phyloP scores from a whole-genome alignment of 2,113 vertebrate genomes.

The Dasyprocta punctata region DNA sequence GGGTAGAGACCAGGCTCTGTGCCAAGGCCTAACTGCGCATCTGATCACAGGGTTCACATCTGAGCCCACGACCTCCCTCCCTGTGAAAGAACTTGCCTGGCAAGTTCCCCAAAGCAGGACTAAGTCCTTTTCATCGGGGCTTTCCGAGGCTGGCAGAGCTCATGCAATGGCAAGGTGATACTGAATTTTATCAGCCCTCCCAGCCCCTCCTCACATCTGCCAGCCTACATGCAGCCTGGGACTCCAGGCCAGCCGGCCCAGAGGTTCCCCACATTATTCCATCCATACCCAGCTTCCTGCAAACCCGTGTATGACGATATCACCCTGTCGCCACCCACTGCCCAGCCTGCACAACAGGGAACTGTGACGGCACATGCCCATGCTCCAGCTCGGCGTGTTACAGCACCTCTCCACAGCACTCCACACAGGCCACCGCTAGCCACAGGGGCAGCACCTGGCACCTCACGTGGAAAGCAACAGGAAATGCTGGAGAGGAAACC shows the following conservation, averaged over 20 bases:
- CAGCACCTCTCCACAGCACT: not conserved
- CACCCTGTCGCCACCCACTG: not conserved
- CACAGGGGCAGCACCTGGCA: conserved; percentile 80
- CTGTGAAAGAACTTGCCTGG: not conserved
- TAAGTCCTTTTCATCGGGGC: not conserved
- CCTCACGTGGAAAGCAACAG: conserved; percentile 70
- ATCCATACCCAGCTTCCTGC: not conserved
- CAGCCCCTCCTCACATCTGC: accelerated
- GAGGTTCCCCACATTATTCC: not conserved
- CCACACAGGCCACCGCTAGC: conserved; percentile 72
- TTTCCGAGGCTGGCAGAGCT: not conserved
- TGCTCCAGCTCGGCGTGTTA: not conserved
- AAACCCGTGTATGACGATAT: not conserved
- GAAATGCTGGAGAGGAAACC: conserved; percentile 82
- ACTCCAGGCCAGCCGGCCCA: not conserved
- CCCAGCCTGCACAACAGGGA: too few species aligned
- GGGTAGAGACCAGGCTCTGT: not conserved
- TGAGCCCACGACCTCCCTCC: not conserved
- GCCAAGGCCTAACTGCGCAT: not conserved
- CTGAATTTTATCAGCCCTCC: not conserved
- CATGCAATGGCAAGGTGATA: not conserved
- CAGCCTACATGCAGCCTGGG: not conserved
- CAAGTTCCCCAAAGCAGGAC: not conserved
- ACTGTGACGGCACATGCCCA: accelerated
- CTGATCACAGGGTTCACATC: not conserved